Base-by-base conservation (phyloP, 1,140 invertebrate species). In the Conopomorpha cramerella region DNA sequence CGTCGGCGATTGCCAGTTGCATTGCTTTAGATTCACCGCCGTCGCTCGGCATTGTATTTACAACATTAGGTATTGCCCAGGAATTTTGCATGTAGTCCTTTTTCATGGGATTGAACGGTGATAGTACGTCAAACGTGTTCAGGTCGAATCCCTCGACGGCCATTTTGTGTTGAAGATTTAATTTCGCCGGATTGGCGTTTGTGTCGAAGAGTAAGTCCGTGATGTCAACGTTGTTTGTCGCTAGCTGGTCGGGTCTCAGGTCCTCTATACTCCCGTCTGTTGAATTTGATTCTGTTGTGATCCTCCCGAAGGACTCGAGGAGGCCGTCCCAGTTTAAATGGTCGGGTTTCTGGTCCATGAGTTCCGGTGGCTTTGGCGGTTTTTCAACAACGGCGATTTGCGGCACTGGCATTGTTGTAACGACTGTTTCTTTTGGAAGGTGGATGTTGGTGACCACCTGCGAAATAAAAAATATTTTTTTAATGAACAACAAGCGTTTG, bases 1-100 rank as follows among this genome's bases (percentile, higher is more conserved):
- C 86, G n/a, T 85, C 85, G 0, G 86, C 86, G 34, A 88, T 70
- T 4, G 87, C 85, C 36, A 89, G 50, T 51, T 89, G 82, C 30
- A 88, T 77, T 1, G 86, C 86, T 62, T 86, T 85, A 29, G 58
- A 46, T 46, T 65, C 64, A 1, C 62, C 39, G 17, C 33, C 28
- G 12, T 33, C 29, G 0, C 35, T 18, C 6, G 34, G 28, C 8
- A 46, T 14, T 0, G 54, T 39, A 37, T 55, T 46, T 26, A 66
- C 40, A 30, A 52, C 46, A n/a, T 38, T 51, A 1, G 62, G 51
- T 33, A 62, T 45, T 0, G 49, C 50, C 70, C 70, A 74, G 10
- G 46, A 31, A 11, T 57, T 40, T 29, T 54, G 43, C 3, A 27
- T 26, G 14, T 31, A 11, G 7, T 45, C 41, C 30, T 61, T 55